phyloP scores from a whole-genome alignment of 2,113 vertebrate species.

The Calidris pugnax region DNA sequence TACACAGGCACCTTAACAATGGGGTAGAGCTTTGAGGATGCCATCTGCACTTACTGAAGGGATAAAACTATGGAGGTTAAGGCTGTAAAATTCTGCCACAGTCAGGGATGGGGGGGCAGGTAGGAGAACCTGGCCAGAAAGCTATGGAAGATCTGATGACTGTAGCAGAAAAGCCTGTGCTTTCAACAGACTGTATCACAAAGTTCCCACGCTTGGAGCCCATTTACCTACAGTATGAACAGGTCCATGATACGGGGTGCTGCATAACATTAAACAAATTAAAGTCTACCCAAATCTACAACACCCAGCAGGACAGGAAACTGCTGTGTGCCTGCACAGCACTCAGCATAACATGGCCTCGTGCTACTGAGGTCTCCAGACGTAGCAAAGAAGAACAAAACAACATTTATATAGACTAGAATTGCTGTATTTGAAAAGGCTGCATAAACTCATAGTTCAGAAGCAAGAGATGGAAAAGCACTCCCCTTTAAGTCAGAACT shows the following conservation, averaged over 20 bases:
- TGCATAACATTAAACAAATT: background rate
- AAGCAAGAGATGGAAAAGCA: background rate
- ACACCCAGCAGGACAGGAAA: background rate
- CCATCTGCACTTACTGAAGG: background rate
- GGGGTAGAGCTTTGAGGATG: background rate
- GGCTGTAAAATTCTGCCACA: background rate
- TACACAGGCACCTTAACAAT: background rate
- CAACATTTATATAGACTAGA: background rate
- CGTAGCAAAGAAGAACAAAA: background rate
- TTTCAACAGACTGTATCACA: background rate
- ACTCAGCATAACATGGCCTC: background rate
- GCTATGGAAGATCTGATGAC: background rate
- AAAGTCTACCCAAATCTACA: background rate
- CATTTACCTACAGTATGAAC: background rate
- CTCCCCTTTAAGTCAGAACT: background rate
- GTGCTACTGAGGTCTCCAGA: background rate
- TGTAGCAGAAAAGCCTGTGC: background rate
- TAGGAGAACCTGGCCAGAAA: background rate
- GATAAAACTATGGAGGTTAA: background rate
- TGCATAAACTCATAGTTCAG: background rate
- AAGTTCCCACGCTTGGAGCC: background rate
- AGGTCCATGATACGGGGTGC: background rate
- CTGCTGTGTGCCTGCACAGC: background rate
- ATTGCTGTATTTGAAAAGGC: background rate
- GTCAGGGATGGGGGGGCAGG: fast-evolving